Base-by-base conservation (phyloP, 2,113 vertebrate species). In the Lampris incognitus region DNA sequence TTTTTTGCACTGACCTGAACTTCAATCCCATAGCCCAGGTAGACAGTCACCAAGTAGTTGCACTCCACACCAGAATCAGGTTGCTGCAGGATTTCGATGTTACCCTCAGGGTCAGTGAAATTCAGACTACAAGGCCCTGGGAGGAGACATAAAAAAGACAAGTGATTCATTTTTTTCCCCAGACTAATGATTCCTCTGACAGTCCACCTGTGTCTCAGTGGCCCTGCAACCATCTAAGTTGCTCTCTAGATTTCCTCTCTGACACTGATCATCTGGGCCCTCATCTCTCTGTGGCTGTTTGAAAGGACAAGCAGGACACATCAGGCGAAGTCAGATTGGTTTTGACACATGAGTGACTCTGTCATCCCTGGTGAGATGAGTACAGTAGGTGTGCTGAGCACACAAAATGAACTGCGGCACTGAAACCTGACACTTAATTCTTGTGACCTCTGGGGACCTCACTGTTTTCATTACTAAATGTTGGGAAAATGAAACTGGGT, bases 1-100 rank as follows among this genome's bases (percentile, higher is more conserved):
- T 13, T 6, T 66, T 7, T 44, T 8, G 76, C 86, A 89, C 93
- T 95, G 72, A 99, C 98, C 97, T 98, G 97, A 88, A 99, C 94
- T 91, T 99, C 97, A 46, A 99, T 95, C 0, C 97, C 98, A 0
- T 97, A 98, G 83, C 98, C 97, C 7, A 97, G 95, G 81, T 97
- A 99, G 77, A 98, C 97, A 0, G 96, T 96, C 81, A 99, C 90
- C 67, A 95, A 94, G 92, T 97, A 98, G 90, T 93, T 95, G 84
- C 98, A 99, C 82, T 98, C 97, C 84, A 95, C 77, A 72, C 90
- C 88, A 38, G 91, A 92, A 13, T 96, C 95, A 2, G 80, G 69
- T 0, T 89, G 92, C 48, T 90, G 92, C 0, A 95, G 95, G 79
- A 97, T 96, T 86, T 95, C 94, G 76, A 99, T 88, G 88, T 91